Evolutionary conservation across 1,140 invertebrate genomes (phyloP), one percentile per base, ranked within the genome.

Genomic region (Saccostrea glomerata): DNA sequence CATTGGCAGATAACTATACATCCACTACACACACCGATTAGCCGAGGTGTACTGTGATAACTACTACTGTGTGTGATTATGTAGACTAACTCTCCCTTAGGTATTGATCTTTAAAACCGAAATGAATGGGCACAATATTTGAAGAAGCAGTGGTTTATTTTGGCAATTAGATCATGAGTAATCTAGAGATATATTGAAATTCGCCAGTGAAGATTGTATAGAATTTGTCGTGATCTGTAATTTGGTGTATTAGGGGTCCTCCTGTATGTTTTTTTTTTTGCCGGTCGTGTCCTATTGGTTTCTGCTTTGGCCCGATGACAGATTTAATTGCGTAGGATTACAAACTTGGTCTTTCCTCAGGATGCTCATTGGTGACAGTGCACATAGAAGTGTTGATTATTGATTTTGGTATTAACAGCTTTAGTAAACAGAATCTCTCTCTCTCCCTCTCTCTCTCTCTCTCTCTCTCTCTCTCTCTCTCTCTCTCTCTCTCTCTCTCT

Each of bases 341-440:
- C 36, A 82, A 20, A 54, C 54, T 82, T 20, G 20, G 23, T 9
- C 17, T 47, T 30, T 36, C 20, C 20, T 20, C 17, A 82, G 20
- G 36, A 40, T 54, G 11, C 36, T 54, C 58, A 55, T 15, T 84
- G 83, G 15, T 60, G 54, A 58, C 54, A 84, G 54, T 84, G 17
- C 23, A 56, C 58, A 54, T 25, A 66, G 70, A 77, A 25, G 25
- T 77, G 25, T 77, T 12, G 60, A 63, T 11, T 47, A 66, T 63
- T 63, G 60, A 86, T 58, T 55, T 86, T 63, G 58, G 47, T 77
- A 36, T 30, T 77, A 36, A n/a, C 25, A 30, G 70, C 70, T 30
- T 77, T 77, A 36, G 70, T 17, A 30, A 77, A 63, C 58, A 63
- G 47, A 47, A 20, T 63, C 58, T 20, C 58, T 20, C 58, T 63